phyloP scores from a whole-genome alignment of 2,888 invertebrate genomes.

The Platynereis dumerilii region DNA sequence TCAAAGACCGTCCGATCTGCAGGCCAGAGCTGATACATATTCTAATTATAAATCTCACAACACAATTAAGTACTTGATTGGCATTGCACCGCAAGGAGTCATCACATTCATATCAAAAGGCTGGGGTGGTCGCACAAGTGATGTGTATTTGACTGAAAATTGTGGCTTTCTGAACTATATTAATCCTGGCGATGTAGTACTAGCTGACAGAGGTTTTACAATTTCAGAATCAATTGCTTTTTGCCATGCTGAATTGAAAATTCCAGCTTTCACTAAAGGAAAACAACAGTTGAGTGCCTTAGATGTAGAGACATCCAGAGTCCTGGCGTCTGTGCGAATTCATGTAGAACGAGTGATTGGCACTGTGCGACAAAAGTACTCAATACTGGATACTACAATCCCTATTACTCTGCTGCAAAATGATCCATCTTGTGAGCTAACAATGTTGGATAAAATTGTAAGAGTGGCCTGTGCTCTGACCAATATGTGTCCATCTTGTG shows the following conservation, averaged over 20 bases:
- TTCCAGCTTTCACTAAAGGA: conserved; percentile 38
- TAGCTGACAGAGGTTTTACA: conserved; percentile 40
- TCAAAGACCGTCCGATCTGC: conserved; percentile 8
- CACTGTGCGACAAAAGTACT: conserved; percentile 35
- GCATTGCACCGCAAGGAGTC: conserved; percentile 39
- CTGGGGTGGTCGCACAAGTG: conserved; percentile 42
- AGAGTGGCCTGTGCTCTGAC: conserved; percentile 26
- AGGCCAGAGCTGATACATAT: conserved; percentile 12
- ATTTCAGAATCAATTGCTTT: conserved; percentile 33
- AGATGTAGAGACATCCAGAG: conserved; percentile 35
- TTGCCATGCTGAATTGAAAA: conserved; percentile 32
- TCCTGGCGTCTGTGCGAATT: conserved; percentile 35
- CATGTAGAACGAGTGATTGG: conserved; percentile 40
- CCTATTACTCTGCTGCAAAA: conserved; percentile 28
- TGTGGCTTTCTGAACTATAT: conserved; percentile 35
- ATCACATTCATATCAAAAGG: conserved; percentile 41
- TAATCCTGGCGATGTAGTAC: conserved; percentile 34
- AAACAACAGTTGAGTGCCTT: conserved; percentile 31
- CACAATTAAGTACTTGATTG: conserved; percentile 41
- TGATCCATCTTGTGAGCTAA: conserved; percentile 15
- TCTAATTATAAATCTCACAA: conserved; percentile 29
- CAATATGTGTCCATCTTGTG: conserved; percentile 22
- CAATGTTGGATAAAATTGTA: conserved; percentile 34
- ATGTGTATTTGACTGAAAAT: conserved; percentile 40
- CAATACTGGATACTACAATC: conserved; percentile 30